phyloP scores from a whole-genome alignment of 2,113 vertebrate genomes.

The Xenopus tropicalis region DNA sequence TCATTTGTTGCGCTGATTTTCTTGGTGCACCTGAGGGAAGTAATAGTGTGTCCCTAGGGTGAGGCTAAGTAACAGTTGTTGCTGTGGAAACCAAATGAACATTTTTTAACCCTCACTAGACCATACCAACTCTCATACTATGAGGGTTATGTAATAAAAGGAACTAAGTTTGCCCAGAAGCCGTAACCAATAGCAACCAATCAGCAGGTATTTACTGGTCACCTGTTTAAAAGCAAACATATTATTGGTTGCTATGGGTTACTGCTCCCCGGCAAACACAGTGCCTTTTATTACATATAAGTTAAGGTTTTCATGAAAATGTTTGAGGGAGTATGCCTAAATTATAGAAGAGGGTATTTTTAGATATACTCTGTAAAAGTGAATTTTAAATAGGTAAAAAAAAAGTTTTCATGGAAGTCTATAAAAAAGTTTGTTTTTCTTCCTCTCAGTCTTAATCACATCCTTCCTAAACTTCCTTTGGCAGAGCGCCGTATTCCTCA shows the following conservation, averaged over 20 bases:
- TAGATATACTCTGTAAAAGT: too few species aligned
- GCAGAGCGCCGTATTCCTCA: conserved; percentile 46
- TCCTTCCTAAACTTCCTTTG: conserved; percentile 22
- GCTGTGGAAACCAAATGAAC: conserved; percentile 39
- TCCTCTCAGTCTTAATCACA: conserved; percentile 26
- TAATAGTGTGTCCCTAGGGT: conserved; percentile 15
- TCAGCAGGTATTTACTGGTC: too few species aligned
- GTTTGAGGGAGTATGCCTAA: too few species aligned
- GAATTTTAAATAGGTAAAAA: neutral
- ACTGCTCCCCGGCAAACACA: too few species aligned
- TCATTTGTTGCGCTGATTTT: conserved; percentile 32
- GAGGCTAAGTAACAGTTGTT: conserved; percentile 6
- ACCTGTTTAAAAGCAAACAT: too few species aligned
- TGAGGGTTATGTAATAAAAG: too few species aligned
- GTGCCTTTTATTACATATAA: too few species aligned
- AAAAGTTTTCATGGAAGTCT: neutral
- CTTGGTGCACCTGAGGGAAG: conserved; percentile 26
- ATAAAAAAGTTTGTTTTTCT: neutral
- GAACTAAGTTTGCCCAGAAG: too few species aligned
- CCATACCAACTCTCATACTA: neutral
- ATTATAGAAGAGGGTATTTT: too few species aligned
- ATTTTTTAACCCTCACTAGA: conserved; percentile 18
- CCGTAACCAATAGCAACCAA: too few species aligned
- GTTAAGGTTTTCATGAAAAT: too few species aligned
- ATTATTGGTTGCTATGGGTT: too few species aligned